Percentiles rank a stretch among this genome's conserved stretches.
These are phyloP conservation scores for Pasiphila rectangulata DNA, from an alignment of 2,888 invertebrate species.

Conservation along the genomic window DNA sequence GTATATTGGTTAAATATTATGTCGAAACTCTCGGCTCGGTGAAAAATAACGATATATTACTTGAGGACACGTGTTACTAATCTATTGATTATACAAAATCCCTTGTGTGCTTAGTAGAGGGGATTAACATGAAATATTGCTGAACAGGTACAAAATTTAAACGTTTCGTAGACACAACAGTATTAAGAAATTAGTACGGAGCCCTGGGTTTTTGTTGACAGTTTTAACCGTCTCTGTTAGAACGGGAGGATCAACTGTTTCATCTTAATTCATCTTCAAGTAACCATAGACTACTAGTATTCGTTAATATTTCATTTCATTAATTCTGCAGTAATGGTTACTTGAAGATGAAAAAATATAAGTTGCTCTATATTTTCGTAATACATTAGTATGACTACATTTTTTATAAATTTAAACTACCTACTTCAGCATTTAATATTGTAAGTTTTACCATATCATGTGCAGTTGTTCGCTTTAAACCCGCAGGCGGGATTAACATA, in stretches of 20 bases:
- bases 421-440: background rate
- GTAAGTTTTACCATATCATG: conserved; percentile 3
- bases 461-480: conserved; percentile 6
- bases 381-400: too few species aligned
- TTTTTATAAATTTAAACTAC: background rate
- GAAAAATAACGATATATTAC: conserved; percentile 58
- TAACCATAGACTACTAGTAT: background rate
- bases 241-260: background rate
- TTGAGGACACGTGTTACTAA: conserved; percentile 74
- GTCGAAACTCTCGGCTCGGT: conserved; percentile 63
- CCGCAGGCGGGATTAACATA: conserved; percentile 24
- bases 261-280: background rate
- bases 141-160: conserved; percentile 10
- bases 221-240: background rate
- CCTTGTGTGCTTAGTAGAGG: conserved; percentile 41
- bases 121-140: conserved; percentile 49
- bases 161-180: conserved; percentile 5
- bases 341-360: too few species aligned
- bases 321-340: too few species aligned
- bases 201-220: background rate
- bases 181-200: background rate
- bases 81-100: conserved; percentile 62
- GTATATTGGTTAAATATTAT: conserved; percentile 76
- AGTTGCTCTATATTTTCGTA: too few species aligned
- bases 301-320: background rate